Evolutionary conservation across 2,113 vertebrate genomes (phyloP).

Genomic region (Psammodynastes pulverulentus): DNA sequence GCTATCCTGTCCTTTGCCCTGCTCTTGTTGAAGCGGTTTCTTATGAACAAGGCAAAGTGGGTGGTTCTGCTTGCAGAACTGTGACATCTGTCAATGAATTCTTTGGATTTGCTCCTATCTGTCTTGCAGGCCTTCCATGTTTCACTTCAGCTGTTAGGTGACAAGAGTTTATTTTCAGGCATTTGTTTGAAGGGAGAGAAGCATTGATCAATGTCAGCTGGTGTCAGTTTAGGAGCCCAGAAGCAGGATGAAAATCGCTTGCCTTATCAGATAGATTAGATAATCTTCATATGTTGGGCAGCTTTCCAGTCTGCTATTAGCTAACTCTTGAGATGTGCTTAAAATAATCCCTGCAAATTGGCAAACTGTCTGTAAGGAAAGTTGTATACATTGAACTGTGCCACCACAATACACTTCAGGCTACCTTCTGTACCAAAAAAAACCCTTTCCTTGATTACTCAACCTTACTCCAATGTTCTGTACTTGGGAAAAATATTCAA

Average conservation of each 20-base stretch:
- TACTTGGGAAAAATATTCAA: background rate
- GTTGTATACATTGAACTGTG: background rate
- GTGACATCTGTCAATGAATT: slow-evolving; percentile 5
- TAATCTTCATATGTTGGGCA: background rate
- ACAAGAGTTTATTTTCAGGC: slow-evolving; percentile 27
- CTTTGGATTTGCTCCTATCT: slow-evolving; percentile 10
- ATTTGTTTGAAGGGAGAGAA: slow-evolving; percentile 21
- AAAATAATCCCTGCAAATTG: background rate
- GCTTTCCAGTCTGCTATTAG: background rate
- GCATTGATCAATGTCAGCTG: slow-evolving; percentile 19
- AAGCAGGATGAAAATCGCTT: background rate
- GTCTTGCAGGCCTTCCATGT: slow-evolving; percentile 11
- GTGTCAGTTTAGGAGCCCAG: background rate
- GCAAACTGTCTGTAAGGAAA: background rate
- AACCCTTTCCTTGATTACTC: background rate
- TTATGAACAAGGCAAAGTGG: slow-evolving; percentile 19
- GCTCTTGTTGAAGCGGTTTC: background rate
- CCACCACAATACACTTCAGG: background rate
- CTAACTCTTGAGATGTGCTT: background rate
- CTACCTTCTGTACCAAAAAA: background rate
- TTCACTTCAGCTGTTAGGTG: slow-evolving; percentile 29
- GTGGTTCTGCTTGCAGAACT: slow-evolving; percentile 1
- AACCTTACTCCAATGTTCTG: background rate
- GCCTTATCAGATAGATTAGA: background rate
- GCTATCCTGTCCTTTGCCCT: background rate